Evolutionary conservation across 2,797 vertebrate species (phyloP), one percentile per base, ranked within the genome.

Genomic region (Denticeps clupeoides): DNA sequence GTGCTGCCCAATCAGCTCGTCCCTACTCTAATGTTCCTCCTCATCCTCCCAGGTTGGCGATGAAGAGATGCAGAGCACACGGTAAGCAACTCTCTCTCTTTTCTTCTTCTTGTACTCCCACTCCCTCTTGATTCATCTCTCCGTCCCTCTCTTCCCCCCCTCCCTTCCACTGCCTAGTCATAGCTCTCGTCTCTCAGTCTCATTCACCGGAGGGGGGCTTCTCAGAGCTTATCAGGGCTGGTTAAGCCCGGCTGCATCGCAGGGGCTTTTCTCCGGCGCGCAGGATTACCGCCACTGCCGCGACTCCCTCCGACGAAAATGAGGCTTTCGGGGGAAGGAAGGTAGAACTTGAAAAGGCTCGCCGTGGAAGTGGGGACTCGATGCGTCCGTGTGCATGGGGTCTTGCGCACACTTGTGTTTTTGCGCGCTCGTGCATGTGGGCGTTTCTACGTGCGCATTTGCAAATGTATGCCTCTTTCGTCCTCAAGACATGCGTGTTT

Each of bases 1-100:
- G n/a, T n/a, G n/a, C n/a, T n/a, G n/a, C n/a, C n/a, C n/a, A n/a
- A n/a, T n/a, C n/a, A n/a, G n/a, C n/a, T n/a, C n/a, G n/a, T n/a
- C n/a, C n/a, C n/a, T n/a, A n/a, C n/a, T n/a, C n/a, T n/a, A n/a
- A n/a, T n/a, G n/a, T n/a, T n/a, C n/a, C n/a, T n/a, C n/a, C n/a
- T n/a, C n/a, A n/a, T n/a, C n/a, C n/a, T n/a, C n/a, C n/a, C n/a
- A n/a, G n/a, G n/a, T n/a, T n/a, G n/a, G n/a, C 71, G 85, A 84
- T 27, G 83, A 86, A 73, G 86, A 90, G 69, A 87, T 90, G 88
- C 86, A 87, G 50, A 57, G 64, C 43, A 88, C 94, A 84, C 93
- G 90, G 92, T 96, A 81, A 87, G 89, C 43, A 28, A 31, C 57
- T 62, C 40, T 58, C 35, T 52, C 31, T 27, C 33, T 60, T 25